Evolutionary conservation across 2,113 vertebrate species (phyloP), one percentile per base, ranked within the genome.

Genomic region (Oncorhynchus mykiss): DNA sequence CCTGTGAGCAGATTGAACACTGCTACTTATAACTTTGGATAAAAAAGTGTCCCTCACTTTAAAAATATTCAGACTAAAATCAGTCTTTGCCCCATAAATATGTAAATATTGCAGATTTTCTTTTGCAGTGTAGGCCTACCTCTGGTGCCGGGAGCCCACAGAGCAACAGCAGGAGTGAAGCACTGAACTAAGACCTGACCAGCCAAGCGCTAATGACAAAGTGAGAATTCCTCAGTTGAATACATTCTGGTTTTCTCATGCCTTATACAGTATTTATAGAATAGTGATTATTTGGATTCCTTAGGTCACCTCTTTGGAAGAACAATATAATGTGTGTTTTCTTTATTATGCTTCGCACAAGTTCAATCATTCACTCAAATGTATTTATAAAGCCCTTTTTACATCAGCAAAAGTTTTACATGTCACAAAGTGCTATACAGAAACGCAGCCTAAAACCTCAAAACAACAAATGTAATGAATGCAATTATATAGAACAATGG

Each of bases 41-140:
- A 39, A 67, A 31, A 31, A 31, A 14, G 9, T 6, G 13, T 16
- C 25, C 27, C 34, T 67, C 66, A 29, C 27, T 25, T 31, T 5
- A 31, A 67, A 67, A 67, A 34, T 67, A 27, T 27, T 20, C 29
- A 39, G 12, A 29, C 66, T 18, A 18, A 60, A 24, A 22, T 22
- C 16, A 4, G 11, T 67, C 72, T 14, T 68, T 11, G 54, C 64
- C 67, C 62, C 70, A 81, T 76, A 78, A 81, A 84, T 84, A 78
- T 76, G 71, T 51, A 74, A 73, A 34, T 66, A 54, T 45, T 75
- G 60, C 67, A 77, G 82, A 69, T 84, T 80, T 72, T 65, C 64
- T 71, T 70, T 18, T 18, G 27, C 66, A 16, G 5, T 11, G 29
- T 25, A 25, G 27, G 31, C 66, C 27, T 29, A 67, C 31, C 14